Evolutionary conservation across 2,888 invertebrate genomes (phyloP).

Genomic region (Drosophila leonis): DNA sequence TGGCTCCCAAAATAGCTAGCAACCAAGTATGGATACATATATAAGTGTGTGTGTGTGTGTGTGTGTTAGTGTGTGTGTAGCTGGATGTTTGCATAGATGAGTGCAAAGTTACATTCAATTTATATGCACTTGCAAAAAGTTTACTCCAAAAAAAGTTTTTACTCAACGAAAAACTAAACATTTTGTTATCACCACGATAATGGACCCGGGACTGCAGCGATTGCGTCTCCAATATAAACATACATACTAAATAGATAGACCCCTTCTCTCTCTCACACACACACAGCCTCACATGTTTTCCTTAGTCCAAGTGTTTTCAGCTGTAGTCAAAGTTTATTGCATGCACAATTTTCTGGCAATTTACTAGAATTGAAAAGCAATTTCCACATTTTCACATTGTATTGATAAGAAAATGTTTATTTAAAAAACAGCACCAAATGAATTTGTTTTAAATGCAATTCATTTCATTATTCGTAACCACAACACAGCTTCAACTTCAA

Average conservation of each 20-base stretch:
- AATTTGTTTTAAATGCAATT: background rate
- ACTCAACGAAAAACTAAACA: constrained; percentile 76
- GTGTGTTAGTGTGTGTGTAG: constrained; percentile 17
- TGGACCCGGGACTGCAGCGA: constrained; percentile 61
- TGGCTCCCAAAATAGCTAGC: constrained; percentile 53
- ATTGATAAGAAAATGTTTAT: constrained; percentile 8
- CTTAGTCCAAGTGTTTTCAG: constrained; percentile 9
- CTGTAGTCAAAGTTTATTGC: constrained; percentile 58
- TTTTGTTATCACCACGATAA: constrained; percentile 77
- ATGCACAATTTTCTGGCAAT: constrained; percentile 49
- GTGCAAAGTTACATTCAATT: constrained; percentile 78
- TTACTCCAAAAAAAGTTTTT: constrained; percentile 67
- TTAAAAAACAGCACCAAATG: background rate
- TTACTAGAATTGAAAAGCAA: constrained; percentile 39
- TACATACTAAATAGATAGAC: constrained; percentile 7
- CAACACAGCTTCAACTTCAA: no score
- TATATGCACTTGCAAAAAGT: constrained; percentile 77
- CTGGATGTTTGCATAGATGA: constrained; percentile 71
- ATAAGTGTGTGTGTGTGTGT: constrained; percentile 1
- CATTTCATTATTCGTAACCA: background rate
- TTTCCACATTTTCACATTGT: constrained; percentile 42
- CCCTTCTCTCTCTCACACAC: background rate
- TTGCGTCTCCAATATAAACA: constrained; percentile 37
- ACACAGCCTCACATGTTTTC: background rate
- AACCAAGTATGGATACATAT: constrained; percentile 5